Conservation (phyloP, 2,113 vertebrate genomes). For the Oryzias celebensis region DNA sequence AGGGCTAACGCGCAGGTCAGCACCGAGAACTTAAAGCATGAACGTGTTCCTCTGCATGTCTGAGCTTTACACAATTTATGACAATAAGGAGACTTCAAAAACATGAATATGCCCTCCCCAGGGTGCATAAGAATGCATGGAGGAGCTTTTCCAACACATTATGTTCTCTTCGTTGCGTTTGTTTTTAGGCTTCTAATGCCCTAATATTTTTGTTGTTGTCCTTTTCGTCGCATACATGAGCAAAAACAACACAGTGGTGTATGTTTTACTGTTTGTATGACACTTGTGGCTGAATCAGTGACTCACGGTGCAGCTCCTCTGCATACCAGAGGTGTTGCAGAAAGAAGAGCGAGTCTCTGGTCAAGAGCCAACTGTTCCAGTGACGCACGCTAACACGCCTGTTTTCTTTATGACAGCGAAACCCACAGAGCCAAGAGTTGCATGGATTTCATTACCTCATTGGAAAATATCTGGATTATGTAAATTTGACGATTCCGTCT, state of each 20-base stretch:
- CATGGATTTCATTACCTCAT: slow-evolving; percentile 31
- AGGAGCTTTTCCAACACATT: slow-evolving; percentile 30
- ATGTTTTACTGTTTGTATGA: slow-evolving; percentile 1
- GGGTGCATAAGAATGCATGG: slow-evolving; percentile 27
- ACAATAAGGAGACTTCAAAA: not conserved
- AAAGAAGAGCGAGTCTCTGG: slow-evolving; percentile 2
- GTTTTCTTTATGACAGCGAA: slow-evolving; percentile 17
- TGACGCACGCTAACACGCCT: slow-evolving; percentile 47
- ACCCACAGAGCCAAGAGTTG: slow-evolving; percentile 10
- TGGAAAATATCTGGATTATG: slow-evolving; percentile 4
- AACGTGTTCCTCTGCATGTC: no score
- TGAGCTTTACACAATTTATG: no score
- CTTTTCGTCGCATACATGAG: slow-evolving; percentile 7
- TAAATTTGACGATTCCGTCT: not conserved
- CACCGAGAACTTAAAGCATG: not conserved
- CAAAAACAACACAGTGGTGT: not conserved
- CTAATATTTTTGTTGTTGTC: slow-evolving; percentile 18
- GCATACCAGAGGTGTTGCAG: slow-evolving; percentile 4
- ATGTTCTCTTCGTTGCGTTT: slow-evolving; percentile 31
- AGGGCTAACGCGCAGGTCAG: slow-evolving; percentile 61
- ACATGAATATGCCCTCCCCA: not conserved
- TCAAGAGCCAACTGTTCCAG: slow-evolving; percentile 3
- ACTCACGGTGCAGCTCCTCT: slow-evolving; percentile 18
- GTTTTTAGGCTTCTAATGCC: slow-evolving; percentile 38
- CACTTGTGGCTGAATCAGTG: slow-evolving; percentile 30